Conservation (phyloP, 2,797 vertebrate species). For the Phyllotis vaccarum region DNA sequence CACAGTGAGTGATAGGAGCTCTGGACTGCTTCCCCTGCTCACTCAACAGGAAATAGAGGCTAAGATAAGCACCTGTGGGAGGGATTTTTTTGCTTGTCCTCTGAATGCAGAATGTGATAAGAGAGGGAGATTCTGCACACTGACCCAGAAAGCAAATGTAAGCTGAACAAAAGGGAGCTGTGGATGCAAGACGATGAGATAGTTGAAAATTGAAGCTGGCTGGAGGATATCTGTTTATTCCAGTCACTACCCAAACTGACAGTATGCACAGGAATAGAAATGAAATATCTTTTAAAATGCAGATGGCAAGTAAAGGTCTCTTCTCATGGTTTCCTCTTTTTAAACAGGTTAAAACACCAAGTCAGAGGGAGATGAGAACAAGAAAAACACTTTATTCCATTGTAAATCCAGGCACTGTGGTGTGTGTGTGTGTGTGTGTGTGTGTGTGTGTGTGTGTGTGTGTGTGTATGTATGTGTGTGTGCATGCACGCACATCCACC, state of each 20-base stretch:
- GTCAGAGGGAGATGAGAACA: constrained; percentile 9
- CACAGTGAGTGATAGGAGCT: not conserved
- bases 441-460: not conserved
- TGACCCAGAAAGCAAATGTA: constrained; percentile 30
- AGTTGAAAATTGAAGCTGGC: not conserved
- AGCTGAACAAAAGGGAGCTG: not conserved
- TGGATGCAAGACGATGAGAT: constrained; percentile 25
- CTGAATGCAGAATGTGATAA: not conserved
- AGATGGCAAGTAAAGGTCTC: not conserved
- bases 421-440: not conserved
- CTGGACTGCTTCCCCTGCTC: not conserved
- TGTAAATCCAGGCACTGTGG: not conserved
- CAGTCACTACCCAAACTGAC: not conserved
- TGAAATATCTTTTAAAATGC: not conserved
- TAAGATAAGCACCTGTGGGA: not conserved
- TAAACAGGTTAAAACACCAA: constrained; percentile 29
- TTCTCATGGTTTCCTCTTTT: not conserved
- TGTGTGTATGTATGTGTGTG: not conserved
- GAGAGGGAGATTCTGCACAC: not conserved
- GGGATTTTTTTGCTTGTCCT: not conserved
- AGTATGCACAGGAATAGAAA: not conserved
- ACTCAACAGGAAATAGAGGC: not conserved
- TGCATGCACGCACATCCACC: no score
- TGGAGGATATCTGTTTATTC: not conserved
- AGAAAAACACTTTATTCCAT: not conserved